A percentile compares a stretch with the other conserved stretches of the same genome.
Conservation (phyloP, 2,113 vertebrate genomes). For the Spizaetus ornatus region DNA sequence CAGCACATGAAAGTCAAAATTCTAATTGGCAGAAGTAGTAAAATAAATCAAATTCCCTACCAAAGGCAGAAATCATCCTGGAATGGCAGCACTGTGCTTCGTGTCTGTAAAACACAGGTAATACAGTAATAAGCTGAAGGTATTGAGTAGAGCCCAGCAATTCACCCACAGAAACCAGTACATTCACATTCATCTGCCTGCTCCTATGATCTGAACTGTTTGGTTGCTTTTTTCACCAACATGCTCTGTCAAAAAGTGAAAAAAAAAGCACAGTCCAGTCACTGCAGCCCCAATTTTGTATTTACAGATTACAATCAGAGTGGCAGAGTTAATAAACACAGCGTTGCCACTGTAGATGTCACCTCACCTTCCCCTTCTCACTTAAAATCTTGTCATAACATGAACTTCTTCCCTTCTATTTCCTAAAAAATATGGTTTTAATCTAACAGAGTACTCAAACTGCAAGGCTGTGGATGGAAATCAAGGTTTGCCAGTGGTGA, state of each 20-base stretch:
- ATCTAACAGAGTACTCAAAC: neutral
- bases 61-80: neutral
- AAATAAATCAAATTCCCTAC: neutral
- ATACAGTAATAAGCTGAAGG: neutral
- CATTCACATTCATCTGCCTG: neutral
- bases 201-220: neutral
- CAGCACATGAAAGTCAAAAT: neutral
- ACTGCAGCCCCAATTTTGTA: neutral
- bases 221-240: neutral
- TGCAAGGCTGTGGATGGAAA: neutral
- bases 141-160: neutral
- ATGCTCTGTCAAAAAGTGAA: neutral
- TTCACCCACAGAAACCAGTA: neutral
- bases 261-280: neutral
- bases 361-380: neutral
- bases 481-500: neutral
- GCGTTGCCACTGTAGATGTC: neutral
- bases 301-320: neutral
- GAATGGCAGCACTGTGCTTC: neutral
- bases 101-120: neutral
- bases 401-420: neutral
- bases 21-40: constrained; percentile 14
- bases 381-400: neutral
- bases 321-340: neutral
- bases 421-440: neutral